Base-by-base conservation (phyloP, 2,113 vertebrate species). In the Trichomycterus rosablanca region DNA sequence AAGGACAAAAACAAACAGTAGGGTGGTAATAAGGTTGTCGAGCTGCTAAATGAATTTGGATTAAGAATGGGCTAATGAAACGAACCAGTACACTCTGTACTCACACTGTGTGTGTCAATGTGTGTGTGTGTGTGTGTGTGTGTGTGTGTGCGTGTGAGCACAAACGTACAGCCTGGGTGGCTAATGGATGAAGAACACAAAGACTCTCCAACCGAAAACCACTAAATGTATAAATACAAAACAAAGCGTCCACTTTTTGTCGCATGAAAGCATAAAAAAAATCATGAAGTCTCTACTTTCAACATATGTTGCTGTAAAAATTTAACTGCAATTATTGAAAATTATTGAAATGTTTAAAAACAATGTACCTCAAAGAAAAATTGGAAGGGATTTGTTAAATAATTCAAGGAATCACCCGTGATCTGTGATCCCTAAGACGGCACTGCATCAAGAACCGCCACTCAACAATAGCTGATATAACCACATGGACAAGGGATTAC, bases 21-120 rank as follows among this genome's bases (percentile, higher is more conserved):
- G 52, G n/a, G 68, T 81, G 80, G 80, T 83, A 86, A 84, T 87
- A 74, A 83, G 81, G 81, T 83, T 78, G 76, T 78, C 72, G 67
- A 74, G 73, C 77, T 77, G 81, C 84, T 80, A 77, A 76, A 76
- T 71, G 40, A 77, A 80, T 84, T 80, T 77, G 81, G 77, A 80
- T 81, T 74, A 76, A 74, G 68, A 68, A 76, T 72, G 65, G 64
- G 71, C 80, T 77, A 75, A 83, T 83, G 74, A 76, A 82, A 77
- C 66, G 76, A 64, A 72, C 57, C 73, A 72, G 71, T 62, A 66
- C 46, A 63, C 70, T 61, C 63, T 62, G 65, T 67, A 63, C 59
- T 59, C 76, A 49, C 24, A 26, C 23, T 37, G 18, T 46, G 66
- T 19, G 56, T 63, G 63, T 45, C 61, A 11, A 53, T 51, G 48